A percentile compares a stretch with the other conserved stretches of the same genome.
These are phyloP conservation scores for Callipepla californica DNA, from an alignment of 2,113 vertebrate genomes.

Conservation along the genomic window DNA sequence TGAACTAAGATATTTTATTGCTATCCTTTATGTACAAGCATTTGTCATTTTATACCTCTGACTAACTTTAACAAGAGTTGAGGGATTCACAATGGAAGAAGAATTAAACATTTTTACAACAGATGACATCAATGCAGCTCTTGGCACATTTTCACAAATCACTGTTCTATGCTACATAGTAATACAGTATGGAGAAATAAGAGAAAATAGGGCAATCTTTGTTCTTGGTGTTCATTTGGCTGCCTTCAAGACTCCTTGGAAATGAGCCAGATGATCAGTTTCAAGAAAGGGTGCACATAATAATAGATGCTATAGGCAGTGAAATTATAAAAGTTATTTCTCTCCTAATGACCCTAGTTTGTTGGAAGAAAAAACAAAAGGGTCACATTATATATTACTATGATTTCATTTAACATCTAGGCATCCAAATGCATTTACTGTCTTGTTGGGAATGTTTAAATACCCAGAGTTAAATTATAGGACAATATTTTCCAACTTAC, in stretches of 20 bases:
- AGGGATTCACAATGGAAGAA: background rate
- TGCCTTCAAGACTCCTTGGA: slow-evolving; percentile 22
- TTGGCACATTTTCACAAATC: slow-evolving; percentile 20
- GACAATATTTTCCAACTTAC: slow-evolving; percentile 46
- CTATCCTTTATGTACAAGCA: background rate
- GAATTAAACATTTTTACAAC: background rate
- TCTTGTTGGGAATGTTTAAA: slow-evolving; percentile 56
- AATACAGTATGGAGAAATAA: slow-evolving; percentile 15
- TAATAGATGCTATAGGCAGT: slow-evolving; percentile 29
- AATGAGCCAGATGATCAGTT: slow-evolving; percentile 28
- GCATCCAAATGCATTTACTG: slow-evolving; percentile 22
- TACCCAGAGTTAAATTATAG: slow-evolving; percentile 62
- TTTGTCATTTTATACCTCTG: slow-evolving; percentile 1
- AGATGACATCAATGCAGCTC: background rate
- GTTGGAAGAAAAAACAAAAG: background rate
- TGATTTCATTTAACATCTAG: slow-evolving; percentile 56
- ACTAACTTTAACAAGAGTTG: background rate
- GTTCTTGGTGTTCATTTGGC: slow-evolving; percentile 13
- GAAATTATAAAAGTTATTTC: slow-evolving; percentile 58
- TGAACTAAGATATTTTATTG: background rate
- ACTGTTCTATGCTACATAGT: background rate
- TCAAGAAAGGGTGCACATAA: slow-evolving; percentile 38
- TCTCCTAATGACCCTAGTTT: slow-evolving; percentile 6
- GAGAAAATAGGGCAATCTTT: slow-evolving; percentile 27
- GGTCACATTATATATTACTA: background rate